Evolutionary conservation across 2,888 invertebrate species (phyloP).

Genomic region (Gari tellinella): DNA sequence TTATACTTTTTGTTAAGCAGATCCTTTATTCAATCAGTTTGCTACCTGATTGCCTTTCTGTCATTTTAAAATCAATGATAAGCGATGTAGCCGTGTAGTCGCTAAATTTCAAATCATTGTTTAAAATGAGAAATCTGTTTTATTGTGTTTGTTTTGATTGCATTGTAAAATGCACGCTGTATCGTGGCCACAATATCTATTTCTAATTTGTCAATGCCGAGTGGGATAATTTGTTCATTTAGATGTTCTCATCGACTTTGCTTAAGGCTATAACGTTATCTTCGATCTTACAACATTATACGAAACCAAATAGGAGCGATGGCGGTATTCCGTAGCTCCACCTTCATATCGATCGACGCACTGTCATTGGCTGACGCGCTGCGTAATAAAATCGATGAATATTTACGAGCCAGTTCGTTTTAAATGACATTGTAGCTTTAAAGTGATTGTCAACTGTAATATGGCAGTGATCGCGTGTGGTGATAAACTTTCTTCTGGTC

Average conservation of each 20-base stretch:
- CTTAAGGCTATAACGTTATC: slow-evolving; percentile 13
- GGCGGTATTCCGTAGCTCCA: too few species aligned
- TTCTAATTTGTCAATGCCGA: slow-evolving; percentile 31
- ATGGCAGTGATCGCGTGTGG: slow-evolving; percentile 49
- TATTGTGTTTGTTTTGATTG: too few species aligned
- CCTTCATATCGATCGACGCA: neutral
- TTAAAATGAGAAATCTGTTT: too few species aligned
- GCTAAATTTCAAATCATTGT: too few species aligned
- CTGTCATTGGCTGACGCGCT: slow-evolving; percentile 33
- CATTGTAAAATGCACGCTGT: neutral
- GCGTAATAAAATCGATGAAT: slow-evolving; percentile 30
- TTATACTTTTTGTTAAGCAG: too few species aligned
- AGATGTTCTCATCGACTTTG: slow-evolving; percentile 34
- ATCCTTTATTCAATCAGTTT: too few species aligned
- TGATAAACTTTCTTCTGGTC: slow-evolving; percentile 38
- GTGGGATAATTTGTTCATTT: slow-evolving; percentile 32
- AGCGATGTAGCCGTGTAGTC: too few species aligned
- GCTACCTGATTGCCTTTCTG: too few species aligned
- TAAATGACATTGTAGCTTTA: slow-evolving; percentile 54
- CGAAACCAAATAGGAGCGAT: too few species aligned
- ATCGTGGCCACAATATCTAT: slow-evolving; percentile 35
- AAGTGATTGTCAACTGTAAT: slow-evolving; percentile 40
- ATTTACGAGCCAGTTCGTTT: slow-evolving; percentile 50
- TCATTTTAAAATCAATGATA: too few species aligned
- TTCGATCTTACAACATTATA: slow-evolving; percentile 1